Conservation (phyloP, 2,113 vertebrate genomes). For the Platysternon megacephalum region DNA sequence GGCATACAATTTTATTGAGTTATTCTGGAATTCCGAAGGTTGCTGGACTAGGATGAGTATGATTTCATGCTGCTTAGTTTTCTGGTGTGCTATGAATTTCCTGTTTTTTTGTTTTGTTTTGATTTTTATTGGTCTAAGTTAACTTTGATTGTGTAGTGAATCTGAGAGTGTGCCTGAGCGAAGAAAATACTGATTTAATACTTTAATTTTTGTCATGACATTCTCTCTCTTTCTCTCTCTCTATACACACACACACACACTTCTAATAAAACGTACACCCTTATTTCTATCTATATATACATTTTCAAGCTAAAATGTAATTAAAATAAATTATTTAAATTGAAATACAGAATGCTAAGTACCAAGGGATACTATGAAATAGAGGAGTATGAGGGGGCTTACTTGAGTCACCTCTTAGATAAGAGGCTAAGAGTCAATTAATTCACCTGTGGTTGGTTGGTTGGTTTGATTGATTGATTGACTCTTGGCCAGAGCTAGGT, state of each 20-base stretch:
- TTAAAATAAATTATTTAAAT: background rate
- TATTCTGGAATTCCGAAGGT: background rate
- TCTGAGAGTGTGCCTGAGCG: background rate
- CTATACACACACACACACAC: no score
- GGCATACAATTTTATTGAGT: background rate
- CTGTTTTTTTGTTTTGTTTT: no score
- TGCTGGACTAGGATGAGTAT: background rate
- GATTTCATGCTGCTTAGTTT: background rate
- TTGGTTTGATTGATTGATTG: no score
- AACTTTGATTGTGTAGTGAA: background rate
- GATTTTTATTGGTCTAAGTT: background rate
- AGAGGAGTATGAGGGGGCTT: background rate
- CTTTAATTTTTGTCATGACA: background rate
- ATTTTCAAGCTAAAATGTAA: background rate
- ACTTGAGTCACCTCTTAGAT: background rate
- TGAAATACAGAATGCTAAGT: background rate
- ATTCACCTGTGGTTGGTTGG: no score
- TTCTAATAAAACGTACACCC: background rate
- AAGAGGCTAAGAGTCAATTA: no score
- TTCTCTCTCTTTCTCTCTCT: background rate
- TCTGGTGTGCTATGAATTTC: background rate
- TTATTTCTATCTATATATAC: background rate
- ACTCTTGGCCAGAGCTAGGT: no score
- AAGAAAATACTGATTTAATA: background rate
- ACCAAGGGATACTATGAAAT: background rate